Evolutionary conservation across 2,797 vertebrate species (phyloP), one percentile per base, ranked within the genome.

Genomic region (Nothura maculosa): DNA sequence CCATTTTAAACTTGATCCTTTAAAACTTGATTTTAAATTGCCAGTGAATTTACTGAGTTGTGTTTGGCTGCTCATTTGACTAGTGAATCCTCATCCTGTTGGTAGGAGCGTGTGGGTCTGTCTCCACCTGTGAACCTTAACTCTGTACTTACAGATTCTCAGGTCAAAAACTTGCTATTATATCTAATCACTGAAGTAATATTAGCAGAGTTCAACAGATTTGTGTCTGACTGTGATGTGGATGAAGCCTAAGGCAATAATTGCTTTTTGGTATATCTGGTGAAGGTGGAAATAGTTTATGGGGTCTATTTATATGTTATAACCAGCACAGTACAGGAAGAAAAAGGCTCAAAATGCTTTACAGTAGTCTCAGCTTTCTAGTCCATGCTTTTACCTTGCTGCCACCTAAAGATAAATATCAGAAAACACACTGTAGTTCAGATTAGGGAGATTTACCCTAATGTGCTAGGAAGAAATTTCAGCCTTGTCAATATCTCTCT

Each of bases 311-410:
- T 58, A 52, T 73, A 0, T 61, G 17, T 40, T 67, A 57, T 5
- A 76, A 28, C 12, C 38, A 81, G 54, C 30, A 64, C 3, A 72
- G 16, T 6, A 74, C 57, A 21, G 14, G 42, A 75, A 55, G 27
- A 73, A 77, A 94, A 50, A 5, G 3, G 69, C 25, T 84, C 61
- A 73, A 85, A 61, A 62, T 28, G 30, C 5, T 5, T 36, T 36
- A 74, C 27, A 86, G 32, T 50, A 72, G 54, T 80, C 52, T 50
- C 47, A 58, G 58, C 34, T 85, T 92, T 68, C 58, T 75, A 20
- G 13, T 93, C 50, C 69, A 19, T 17, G 76, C 88, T 94, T 94
- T 95, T 94, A 92, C 88, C 94, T 94, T 95, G 78, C 95, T 92
- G 91, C 94, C 92, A 94, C 86, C 93, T 95, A 94, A 94, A 93